A percentile compares a stretch with the other conserved stretches of the same genome.
phyloP scores from a whole-genome alignment of 2,797 vertebrate species.

The Cossypha niveicapilla region DNA sequence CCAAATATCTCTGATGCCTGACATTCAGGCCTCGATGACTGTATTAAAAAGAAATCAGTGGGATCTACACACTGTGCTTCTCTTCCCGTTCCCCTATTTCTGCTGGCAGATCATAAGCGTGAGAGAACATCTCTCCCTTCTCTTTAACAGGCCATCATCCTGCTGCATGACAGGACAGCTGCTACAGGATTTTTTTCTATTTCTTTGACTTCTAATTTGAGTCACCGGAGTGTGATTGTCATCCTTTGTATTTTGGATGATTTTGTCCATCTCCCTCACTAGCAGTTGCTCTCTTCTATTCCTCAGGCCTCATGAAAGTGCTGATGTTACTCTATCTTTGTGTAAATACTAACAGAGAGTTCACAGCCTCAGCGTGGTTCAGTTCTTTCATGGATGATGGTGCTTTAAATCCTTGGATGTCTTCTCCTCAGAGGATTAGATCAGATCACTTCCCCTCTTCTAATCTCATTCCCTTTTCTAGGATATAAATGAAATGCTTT shows the following conservation, averaged over 20 bases:
- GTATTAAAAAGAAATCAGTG: background rate
- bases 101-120: background rate
- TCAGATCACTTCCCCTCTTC: background rate
- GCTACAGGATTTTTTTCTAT: background rate
- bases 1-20: background rate
- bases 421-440: background rate
- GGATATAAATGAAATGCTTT: background rate
- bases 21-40: accelerated
- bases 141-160: background rate
- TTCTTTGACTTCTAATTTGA: background rate
- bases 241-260: background rate
- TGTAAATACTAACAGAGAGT: background rate
- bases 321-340: background rate
- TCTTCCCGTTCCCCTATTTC: background rate
- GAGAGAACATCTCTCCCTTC: background rate
- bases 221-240: background rate
- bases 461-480: background rate
- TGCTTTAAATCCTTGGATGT: background rate
- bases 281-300: background rate
- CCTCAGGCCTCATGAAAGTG: background rate
- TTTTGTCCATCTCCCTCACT: background rate
- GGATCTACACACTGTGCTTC: background rate
- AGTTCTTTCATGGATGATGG: background rate
- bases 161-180: background rate
- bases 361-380: background rate